Evolutionary conservation across 2,797 vertebrate genomes (phyloP).

Genomic region (Chloroceryle inda): DNA sequence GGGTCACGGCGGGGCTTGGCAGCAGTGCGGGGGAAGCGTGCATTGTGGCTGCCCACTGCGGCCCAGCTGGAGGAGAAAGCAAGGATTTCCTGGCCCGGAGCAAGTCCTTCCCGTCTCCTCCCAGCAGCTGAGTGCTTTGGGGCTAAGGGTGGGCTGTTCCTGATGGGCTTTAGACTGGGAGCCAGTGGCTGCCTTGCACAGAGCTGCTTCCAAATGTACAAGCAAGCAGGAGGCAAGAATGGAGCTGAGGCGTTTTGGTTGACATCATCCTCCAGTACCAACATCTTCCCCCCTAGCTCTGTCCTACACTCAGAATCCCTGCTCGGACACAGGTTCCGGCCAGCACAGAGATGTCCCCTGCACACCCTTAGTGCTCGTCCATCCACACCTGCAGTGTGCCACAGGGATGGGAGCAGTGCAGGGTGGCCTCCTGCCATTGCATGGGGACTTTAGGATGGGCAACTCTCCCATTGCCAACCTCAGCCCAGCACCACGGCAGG

Average conservation of each 20-base stretch:
- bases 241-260: fast-evolving
- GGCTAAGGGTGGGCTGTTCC: not conserved
- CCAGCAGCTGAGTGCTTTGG: not conserved
- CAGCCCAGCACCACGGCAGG: not conserved
- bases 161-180: not conserved
- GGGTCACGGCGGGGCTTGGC: not conserved
- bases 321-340: fast-evolving
- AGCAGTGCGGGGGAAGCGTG: not conserved
- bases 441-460: not conserved
- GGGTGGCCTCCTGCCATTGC: not conserved
- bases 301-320: not conserved
- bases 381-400: not conserved
- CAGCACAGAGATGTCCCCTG: not conserved
- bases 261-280: not conserved
- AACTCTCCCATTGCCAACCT: not conserved
- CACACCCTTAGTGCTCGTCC: fast-evolving
- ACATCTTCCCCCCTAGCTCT: not conserved
- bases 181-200: not conserved
- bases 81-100: conserved; percentile 73
- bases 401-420: fast-evolving
- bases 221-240: not conserved
- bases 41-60: conserved; percentile 72
- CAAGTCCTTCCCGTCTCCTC: conserved; percentile 61
- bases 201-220: not conserved
- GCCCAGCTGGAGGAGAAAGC: conserved; percentile 51